Evolutionary conservation across 2,888 invertebrate genomes (phyloP).

Genomic region (Candidula unifasciata): DNA sequence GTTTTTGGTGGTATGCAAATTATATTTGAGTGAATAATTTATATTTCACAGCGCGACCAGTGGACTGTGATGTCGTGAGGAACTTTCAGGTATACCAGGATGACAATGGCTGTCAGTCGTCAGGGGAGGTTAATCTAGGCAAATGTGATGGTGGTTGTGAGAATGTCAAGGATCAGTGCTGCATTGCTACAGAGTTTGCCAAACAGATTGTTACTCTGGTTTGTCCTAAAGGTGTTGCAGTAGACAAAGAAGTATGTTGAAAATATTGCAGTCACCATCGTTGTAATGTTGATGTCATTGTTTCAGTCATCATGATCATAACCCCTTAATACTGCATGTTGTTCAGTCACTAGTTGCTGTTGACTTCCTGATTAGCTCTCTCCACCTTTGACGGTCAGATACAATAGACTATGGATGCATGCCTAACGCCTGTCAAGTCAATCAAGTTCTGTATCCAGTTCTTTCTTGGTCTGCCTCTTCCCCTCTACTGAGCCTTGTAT

Average conservation of each 20-base stretch:
- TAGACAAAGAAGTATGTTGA: constrained; percentile 10
- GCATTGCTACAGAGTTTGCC: not conserved
- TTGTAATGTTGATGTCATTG: no score
- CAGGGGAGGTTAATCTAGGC: constrained; percentile 35
- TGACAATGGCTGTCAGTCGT: constrained; percentile 33
- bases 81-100: constrained; percentile 23
- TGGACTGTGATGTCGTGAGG: constrained; percentile 28
- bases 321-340: no score
- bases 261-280: not conserved
- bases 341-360: no score
- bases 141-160: constrained; percentile 50
- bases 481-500: no score
- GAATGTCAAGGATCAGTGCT: constrained; percentile 16
- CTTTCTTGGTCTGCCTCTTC: no score
- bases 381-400: no score
- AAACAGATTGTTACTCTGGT: not conserved
- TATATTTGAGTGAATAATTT: not conserved
- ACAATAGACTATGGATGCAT: no score
- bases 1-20: no score
- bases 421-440: no score
- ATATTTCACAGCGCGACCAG: constrained; percentile 22
- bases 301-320: no score
- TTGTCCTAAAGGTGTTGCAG: constrained; percentile 16
- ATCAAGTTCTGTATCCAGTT: no score
- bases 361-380: no score